A percentile compares a stretch with the other conserved stretches of the same genome.
phyloP scores from a whole-genome alignment of 1,140 invertebrate species.

The Achroia grisella region DNA sequence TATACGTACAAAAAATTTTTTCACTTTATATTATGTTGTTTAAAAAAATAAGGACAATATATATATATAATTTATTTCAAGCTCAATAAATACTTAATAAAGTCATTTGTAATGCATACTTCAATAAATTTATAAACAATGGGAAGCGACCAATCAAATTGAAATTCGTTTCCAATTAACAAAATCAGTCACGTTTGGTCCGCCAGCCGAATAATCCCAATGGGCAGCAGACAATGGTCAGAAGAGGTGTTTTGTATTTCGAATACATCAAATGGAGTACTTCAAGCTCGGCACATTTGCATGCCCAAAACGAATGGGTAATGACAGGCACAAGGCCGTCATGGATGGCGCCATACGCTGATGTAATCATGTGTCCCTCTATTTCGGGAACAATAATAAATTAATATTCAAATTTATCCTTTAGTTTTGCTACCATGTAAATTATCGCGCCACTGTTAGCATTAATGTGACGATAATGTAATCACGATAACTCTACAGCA shows the following conservation, averaged over 20 bases:
- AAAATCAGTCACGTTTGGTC: conserved; percentile 45
- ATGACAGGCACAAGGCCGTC: conserved; percentile 21
- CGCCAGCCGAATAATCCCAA: conserved; percentile 46
- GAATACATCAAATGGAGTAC: conserved; percentile 29
- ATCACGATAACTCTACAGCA: too few relatives aligned
- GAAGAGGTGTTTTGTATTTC: conserved; percentile 58
- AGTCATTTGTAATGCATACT: too few relatives aligned
- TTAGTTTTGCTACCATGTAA: too few relatives aligned
- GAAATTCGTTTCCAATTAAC: conserved; percentile 49
- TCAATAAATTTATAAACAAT: too few relatives aligned
- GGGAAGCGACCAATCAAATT: conserved; percentile 10
- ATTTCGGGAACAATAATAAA: conserved; percentile 38
- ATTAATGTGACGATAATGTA: too few relatives aligned
- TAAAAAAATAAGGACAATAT: too few relatives aligned
- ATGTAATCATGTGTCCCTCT: conserved; percentile 46
- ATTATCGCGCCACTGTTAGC: too few relatives aligned
- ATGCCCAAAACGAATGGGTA: conserved; percentile 42
- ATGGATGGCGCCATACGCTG: conserved; percentile 30
- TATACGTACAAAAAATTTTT: too few relatives aligned
- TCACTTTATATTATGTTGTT: too few relatives aligned
- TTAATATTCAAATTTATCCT: conserved; percentile 47
- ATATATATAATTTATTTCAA: too few relatives aligned
- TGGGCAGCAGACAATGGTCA: conserved; percentile 61
- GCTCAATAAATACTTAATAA: too few relatives aligned
- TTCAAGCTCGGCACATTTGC: conserved; percentile 57